phyloP scores from a whole-genome alignment of 1,140 invertebrate species.

The Atta cephalotes region DNA sequence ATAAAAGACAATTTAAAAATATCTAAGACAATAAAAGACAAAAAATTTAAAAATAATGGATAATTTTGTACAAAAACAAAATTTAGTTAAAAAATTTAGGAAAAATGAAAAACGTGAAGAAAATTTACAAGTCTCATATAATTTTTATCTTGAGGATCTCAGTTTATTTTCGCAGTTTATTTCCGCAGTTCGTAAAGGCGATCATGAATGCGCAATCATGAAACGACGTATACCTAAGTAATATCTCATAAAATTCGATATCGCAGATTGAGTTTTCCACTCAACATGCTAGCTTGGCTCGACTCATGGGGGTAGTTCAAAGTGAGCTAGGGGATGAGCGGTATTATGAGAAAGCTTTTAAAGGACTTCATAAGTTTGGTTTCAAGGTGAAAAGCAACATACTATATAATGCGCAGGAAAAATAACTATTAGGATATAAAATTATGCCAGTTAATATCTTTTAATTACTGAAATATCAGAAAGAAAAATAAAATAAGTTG shows the following conservation, averaged over 20 bases:
- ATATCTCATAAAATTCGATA: slow-evolving; percentile 62
- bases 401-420: not conserved
- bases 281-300: slow-evolving; percentile 26
- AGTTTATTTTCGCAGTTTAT: not conserved
- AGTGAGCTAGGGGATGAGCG: slow-evolving; percentile 35
- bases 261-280: slow-evolving; percentile 50
- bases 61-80: not conserved
- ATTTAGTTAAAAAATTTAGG: not conserved
- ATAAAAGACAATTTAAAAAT: not conserved
- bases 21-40: not conserved
- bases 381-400: slow-evolving; percentile 12
- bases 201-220: slow-evolving; percentile 42
- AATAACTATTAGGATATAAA: slow-evolving; percentile 1
- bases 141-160: not conserved
- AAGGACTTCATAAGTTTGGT: not conserved
- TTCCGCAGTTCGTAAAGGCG: not conserved
- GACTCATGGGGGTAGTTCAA: slow-evolving; percentile 47
- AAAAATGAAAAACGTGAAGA: not conserved
- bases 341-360: slow-evolving; percentile 43
- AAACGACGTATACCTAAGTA: slow-evolving; percentile 45
- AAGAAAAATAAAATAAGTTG: not conserved
- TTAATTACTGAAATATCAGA: not conserved
- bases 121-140: not conserved
- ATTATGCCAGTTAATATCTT: not conserved
- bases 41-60: not conserved